Base-by-base conservation (phyloP, 2,797 vertebrate species). In the Neosilurus mollespiculum region DNA sequence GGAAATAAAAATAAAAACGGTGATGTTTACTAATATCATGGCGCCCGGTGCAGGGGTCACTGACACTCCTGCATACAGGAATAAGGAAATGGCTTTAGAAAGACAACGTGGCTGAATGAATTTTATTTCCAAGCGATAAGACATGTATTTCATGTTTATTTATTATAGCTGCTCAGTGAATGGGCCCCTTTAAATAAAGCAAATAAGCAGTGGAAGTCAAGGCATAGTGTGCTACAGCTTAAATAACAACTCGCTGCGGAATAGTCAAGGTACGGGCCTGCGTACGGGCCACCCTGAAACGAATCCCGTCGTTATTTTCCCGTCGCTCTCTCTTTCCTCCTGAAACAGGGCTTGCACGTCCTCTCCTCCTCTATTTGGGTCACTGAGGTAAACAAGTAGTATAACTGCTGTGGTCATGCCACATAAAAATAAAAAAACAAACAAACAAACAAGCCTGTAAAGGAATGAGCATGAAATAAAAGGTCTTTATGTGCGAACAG, bases 321-420 rank as follows among this genome's bases (percentile, higher is more conserved):
- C 3, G 20, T 16, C 34, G 4, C 14, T 65, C 14, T 3, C 12
- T 16, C 65, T 67, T 16, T n/a, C 6, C 64, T 66, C 2, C 26
- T 66, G 43, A 43, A 43, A 43, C 43, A 43, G 8, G 43, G 43
- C 4, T 43, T 43, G 43, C 43, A 43, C 43, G 30, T n/a, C 30
- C n/a, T 73, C 70, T 24, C 70, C 43, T 24, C 49, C 18, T 58
- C 58, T 61, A 84, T 81, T 82, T 79, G 72, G 84, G 84, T 84
- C 86, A 76, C 71, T 49, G 67, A 82, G 62, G 82, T 82, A 86
- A 88, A 88, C 80, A 78, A n/a, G 34, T 12, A 37, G 5, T 22
- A 34, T 30, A 76, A 12, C 54, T 22, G 18, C 54, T 58, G 22
- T 34, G 54, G 16, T 18, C 72, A 59, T 58, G 11, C 7, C 56